Percentiles rank a stretch among this genome's conserved stretches.
Evolutionary conservation across 2,888 invertebrate species (phyloP).

Genomic region (Morpho helenor): DNA sequence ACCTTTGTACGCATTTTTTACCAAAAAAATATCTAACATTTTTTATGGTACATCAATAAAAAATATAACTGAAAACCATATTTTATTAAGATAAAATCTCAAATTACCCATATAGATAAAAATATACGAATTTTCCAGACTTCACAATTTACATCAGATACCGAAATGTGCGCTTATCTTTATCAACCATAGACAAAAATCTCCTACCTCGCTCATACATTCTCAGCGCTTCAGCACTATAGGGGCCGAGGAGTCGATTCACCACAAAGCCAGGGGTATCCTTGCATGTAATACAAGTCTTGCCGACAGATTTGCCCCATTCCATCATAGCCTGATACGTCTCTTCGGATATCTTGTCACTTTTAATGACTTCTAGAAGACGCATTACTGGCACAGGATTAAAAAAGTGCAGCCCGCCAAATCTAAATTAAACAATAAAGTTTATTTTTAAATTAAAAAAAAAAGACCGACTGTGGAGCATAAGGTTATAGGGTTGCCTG

Average conservation of each 20-base stretch:
- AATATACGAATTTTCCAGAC: too few species aligned
- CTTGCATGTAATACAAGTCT: conserved; percentile 91
- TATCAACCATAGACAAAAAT: not conserved
- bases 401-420: conserved; percentile 95
- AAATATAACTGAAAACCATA: too few species aligned
- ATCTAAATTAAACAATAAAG: conserved; percentile 50
- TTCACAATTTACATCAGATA: too few species aligned
- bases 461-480: too few species aligned
- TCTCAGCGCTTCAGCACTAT: conserved; percentile 88
- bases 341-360: conserved; percentile 86
- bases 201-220: conserved; percentile 86
- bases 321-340: conserved; percentile 86
- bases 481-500: too few species aligned
- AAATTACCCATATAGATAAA: too few species aligned
- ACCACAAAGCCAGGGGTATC: conserved; percentile 96
- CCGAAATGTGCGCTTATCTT: too few species aligned
- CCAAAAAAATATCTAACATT: too few species aligned
- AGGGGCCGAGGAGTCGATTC: conserved; percentile 91
- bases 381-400: conserved; percentile 96
- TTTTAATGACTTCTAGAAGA: conserved; percentile 89
- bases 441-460: too few species aligned
- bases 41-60: too few species aligned
- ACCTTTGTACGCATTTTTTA: too few species aligned
- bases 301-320: conserved; percentile 91
- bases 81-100: too few species aligned